Conservation (phyloP, 2,113 vertebrate species). For the Falcunculus frontatus region DNA sequence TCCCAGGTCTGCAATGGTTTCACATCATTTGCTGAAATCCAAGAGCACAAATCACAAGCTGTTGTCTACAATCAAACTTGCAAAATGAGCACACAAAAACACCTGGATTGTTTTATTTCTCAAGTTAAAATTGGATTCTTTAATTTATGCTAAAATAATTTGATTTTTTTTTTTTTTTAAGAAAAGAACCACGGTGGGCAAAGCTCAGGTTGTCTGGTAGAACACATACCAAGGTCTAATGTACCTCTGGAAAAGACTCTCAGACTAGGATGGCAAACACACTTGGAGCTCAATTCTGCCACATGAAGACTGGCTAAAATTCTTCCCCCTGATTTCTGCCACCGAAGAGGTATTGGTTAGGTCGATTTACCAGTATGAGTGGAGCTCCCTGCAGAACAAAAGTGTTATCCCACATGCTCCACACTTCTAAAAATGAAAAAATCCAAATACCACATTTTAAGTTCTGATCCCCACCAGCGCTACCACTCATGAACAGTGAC, state of each 20-base stretch:
- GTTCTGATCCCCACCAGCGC: not conserved
- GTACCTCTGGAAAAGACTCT: not conserved
- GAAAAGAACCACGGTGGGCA: not conserved
- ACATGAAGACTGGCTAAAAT: not conserved
- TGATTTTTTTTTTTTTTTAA: not conserved
- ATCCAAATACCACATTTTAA: not conserved
- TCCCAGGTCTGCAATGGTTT: not conserved
- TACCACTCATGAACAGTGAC: not conserved
- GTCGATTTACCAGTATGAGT: not conserved
- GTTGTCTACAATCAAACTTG: not conserved
- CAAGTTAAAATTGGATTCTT: not conserved
- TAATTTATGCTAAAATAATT: not conserved
- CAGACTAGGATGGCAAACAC: not conserved
- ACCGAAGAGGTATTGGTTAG: not conserved
- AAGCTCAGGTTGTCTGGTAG: not conserved
- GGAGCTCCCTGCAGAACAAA: not conserved
- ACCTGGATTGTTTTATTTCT: not conserved
- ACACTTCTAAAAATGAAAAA: not conserved
- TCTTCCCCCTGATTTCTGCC: not conserved
- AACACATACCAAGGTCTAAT: not conserved
- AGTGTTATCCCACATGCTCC: not conserved
- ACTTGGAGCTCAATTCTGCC: not conserved
- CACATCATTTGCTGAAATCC: not conserved
- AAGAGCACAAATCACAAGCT: not conserved
- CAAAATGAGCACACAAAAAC: not conserved